Conservation (phyloP, 2,113 vertebrate species). For the Toxotes jaculatrix region DNA sequence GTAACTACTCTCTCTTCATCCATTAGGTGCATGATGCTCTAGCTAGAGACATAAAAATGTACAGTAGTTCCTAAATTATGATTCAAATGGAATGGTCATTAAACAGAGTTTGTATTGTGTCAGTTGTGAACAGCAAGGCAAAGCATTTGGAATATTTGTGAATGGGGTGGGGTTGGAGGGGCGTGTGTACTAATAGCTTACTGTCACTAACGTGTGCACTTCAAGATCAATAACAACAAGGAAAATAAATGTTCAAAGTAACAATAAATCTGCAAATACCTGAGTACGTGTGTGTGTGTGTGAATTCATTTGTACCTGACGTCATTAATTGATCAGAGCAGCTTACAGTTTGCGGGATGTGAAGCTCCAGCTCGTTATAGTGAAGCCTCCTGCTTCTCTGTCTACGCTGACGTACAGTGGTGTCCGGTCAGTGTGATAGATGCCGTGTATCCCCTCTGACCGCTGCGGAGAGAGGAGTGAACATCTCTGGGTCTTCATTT, state of each 20-base stretch:
- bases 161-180: not conserved
- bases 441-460: not conserved
- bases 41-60: not conserved
- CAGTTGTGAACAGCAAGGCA: not conserved
- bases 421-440: not conserved
- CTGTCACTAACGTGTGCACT: not conserved
- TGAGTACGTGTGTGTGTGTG: not conserved
- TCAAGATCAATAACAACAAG: no score
- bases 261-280: not conserved
- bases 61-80: no score
- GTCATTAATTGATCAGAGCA: conserved; percentile 44
- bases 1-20: no score
- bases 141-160: not conserved
- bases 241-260: no score
- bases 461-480: not conserved
- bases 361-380: not conserved
- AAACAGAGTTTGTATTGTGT: not conserved
- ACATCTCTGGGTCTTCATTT: not conserved
- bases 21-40: not conserved
- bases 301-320: conserved; percentile 32
- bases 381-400: not conserved
- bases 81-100: not conserved
- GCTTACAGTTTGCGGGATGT: conserved; percentile 2
- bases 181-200: no score
- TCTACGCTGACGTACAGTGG: not conserved